Evolutionary conservation across 2,113 vertebrate genomes (phyloP), one percentile per base, ranked within the genome.

Genomic region (Oncorhynchus mykiss): DNA sequence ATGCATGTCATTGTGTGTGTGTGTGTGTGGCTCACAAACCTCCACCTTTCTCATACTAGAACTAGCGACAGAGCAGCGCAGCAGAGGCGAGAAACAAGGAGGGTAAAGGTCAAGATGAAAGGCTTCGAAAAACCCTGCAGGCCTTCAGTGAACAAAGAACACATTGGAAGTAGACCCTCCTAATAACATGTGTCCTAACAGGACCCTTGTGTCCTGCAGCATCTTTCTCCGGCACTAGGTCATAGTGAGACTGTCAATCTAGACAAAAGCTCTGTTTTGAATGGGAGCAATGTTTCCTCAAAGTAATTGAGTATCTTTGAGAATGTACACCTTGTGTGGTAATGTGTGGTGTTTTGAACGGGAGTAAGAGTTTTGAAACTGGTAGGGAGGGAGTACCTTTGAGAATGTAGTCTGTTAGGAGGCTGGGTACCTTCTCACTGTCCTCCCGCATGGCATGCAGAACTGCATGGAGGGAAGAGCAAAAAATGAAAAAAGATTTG

Each of bases 331-430:
- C 51, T 18, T 54, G 39, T 45, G 39, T 9, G 9, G 39, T 45
- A 45, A 45, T 45, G 39, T 45, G 39, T 45, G 39, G 39, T 11
- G 39, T 45, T 11, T 45, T 45, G 39, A 45, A 45, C 39, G 9
- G 22, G 1, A 67, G 39, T 34, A 57, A 22, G 24, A 39, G 8
- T n/a, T 25, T 29, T 45, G 39, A 18, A 54, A 54, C 24, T 67
- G 65, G 29, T 34, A 39, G 5, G 20, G 16, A 9, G 25, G 87
- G 31, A 68, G 81, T 91, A 99, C 98, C 98, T 95, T 98, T 99
- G 86, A 99, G 95, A 82, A 99, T 99, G 88, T 99, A 99, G 86
- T 99, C 97, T 71, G 98, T 99, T 87, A 99, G 92, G 80, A 99
- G 95, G 75, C 95, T 94, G 31, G 97, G 97, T 18, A 99, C 98